These are phyloP conservation scores for Montifringilla adamsi DNA, from an alignment of 2,113 vertebrate genomes.

Conservation along the genomic window DNA sequence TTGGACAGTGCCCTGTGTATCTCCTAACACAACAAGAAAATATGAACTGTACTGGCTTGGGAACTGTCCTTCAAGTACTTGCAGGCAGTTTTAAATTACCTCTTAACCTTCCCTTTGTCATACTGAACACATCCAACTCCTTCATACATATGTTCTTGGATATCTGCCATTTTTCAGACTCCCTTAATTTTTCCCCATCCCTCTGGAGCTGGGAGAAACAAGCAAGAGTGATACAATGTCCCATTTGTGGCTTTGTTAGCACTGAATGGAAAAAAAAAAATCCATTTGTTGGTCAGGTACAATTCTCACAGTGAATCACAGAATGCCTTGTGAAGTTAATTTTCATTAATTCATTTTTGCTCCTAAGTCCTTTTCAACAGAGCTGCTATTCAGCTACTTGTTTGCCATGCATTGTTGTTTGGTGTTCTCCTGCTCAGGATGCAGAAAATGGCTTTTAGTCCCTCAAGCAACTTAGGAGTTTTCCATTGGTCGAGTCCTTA, in stretches of 20 bases:
- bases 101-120: background rate
- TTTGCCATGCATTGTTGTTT: background rate
- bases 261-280: background rate
- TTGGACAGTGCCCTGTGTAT: background rate
- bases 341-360: background rate
- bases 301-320: background rate
- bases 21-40: background rate
- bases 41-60: background rate
- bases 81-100: background rate
- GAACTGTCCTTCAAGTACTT: background rate
- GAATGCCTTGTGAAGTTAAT: background rate
- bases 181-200: background rate
- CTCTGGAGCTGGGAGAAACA: background rate
- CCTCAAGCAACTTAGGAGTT: background rate
- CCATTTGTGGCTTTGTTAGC: background rate
- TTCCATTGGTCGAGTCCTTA: background rate
- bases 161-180: background rate
- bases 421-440: background rate
- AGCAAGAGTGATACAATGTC: background rate
- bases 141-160: background rate
- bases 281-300: background rate
- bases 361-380: background rate
- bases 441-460: background rate
- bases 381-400: background rate
- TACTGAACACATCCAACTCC: background rate